Conservation (phyloP, 2,888 invertebrate genomes). For the Drosophila meridiana region DNA sequence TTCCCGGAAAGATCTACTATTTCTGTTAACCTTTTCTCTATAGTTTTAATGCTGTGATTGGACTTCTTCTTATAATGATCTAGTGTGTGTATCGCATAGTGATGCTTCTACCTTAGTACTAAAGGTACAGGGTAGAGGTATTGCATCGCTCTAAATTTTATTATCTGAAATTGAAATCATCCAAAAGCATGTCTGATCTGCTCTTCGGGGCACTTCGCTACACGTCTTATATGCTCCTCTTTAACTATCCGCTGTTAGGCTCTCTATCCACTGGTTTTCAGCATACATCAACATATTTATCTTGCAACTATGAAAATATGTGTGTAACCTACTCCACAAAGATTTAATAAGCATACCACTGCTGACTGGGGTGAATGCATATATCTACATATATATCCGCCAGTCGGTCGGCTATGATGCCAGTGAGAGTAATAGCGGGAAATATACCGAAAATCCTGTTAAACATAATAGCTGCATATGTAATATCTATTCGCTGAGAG, state of each 20-base stretch:
- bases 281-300: neutral
- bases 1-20: neutral
- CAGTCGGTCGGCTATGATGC: constrained; percentile 4
- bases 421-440: constrained; percentile 13
- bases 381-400: neutral
- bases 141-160: neutral
- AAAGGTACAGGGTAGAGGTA: neutral
- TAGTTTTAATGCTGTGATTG: neutral
- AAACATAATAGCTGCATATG: constrained; percentile 23
- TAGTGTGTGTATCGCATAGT: neutral
- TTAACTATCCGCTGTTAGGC: neutral
- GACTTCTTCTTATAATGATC: neutral
- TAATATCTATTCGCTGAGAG: constrained; percentile 16
- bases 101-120: neutral
- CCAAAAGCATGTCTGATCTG: neutral
- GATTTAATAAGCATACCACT: constrained; percentile 2
- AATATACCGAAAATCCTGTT: constrained; percentile 38
- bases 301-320: neutral
- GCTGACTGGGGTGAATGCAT: neutral
- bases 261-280: neutral
- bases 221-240: neutral
- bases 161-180: neutral
- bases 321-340: constrained; percentile 2
- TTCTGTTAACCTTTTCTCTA: neutral
- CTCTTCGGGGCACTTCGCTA: neutral